Evolutionary conservation across 2,797 vertebrate genomes (phyloP).

Genomic region (Podarcis siculus): DNA sequence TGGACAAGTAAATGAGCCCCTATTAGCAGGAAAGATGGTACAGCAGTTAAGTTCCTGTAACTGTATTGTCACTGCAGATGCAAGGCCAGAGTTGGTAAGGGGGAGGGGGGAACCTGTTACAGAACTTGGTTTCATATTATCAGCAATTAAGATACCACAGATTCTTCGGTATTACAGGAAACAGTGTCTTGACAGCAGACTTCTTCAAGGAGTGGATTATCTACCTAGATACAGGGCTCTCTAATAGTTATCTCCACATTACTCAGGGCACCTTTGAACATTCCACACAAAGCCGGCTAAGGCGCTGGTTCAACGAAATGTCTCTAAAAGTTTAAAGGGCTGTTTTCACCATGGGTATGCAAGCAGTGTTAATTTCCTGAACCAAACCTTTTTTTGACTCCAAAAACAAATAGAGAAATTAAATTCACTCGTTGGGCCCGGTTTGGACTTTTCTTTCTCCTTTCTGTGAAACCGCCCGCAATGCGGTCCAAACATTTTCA

Average conservation of each 20-base stretch:
- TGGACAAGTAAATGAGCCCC: background rate
- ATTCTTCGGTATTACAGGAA: conserved; percentile 37
- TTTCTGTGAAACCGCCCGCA: background rate
- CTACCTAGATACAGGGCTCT: background rate
- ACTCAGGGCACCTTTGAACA: conserved; percentile 14
- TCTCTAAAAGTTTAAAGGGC: background rate
- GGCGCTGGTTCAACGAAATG: background rate
- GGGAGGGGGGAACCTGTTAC: background rate
- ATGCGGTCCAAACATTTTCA: background rate
- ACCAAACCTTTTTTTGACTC: background rate
- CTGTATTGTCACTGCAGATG: conserved; percentile 1
- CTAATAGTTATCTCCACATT: conserved; percentile 13
- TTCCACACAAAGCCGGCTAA: conserved; percentile 4
- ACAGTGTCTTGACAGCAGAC: conserved; percentile 34
- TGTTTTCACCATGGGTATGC: background rate
- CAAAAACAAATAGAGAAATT: background rate
- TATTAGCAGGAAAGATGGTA: background rate
- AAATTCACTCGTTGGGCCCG: background rate
- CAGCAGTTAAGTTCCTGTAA: background rate
- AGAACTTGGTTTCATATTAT: conserved; percentile 26
- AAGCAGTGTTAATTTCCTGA: background rate
- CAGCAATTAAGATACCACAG: conserved; percentile 46
- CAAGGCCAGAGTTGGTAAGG: background rate
- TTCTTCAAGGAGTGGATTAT: conserved; percentile 30
- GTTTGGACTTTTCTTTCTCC: background rate